Percentiles rank a stretch among this genome's conserved stretches.
Evolutionary conservation across 1,140 invertebrate genomes (phyloP).

Genomic region (Aethina tumida): DNA sequence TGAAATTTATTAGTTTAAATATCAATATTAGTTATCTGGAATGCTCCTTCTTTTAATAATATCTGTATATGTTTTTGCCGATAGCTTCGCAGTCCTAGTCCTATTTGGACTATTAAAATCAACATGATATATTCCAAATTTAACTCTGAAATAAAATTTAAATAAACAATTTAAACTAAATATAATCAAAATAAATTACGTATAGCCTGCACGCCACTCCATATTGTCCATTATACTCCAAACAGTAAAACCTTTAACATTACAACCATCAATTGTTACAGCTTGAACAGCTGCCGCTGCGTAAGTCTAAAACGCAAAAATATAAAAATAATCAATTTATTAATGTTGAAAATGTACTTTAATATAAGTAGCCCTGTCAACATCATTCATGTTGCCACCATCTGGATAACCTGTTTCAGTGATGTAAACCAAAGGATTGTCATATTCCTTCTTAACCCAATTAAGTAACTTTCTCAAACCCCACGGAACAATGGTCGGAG

Average conservation of each 20-base stretch:
- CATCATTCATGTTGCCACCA: slow-evolving; percentile 39
- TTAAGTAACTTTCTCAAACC: slow-evolving; percentile 56
- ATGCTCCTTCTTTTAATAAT: too few relatives aligned
- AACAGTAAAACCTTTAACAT: slow-evolving; percentile 19
- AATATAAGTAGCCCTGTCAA: slow-evolving; percentile 34
- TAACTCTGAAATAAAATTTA: slow-evolving; percentile 11
- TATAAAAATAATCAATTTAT: neutral
- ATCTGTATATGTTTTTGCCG: slow-evolving; percentile 12
- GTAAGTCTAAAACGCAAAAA: slow-evolving; percentile 13
- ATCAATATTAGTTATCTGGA: too few relatives aligned
- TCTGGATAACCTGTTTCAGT: slow-evolving; percentile 52
- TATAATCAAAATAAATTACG: slow-evolving; percentile 17
- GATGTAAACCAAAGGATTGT: slow-evolving; percentile 43
- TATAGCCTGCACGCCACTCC: slow-evolving; percentile 20
- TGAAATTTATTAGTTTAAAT: too few relatives aligned
- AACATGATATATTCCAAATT: slow-evolving; percentile 21
- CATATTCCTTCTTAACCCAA: slow-evolving; percentile 53
- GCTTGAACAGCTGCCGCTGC: slow-evolving; percentile 15
- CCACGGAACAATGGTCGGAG: slow-evolving; percentile 44
- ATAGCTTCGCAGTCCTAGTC: slow-evolving; percentile 16
- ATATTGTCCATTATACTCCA: slow-evolving; percentile 26
- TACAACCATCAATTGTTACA: slow-evolving; percentile 25
- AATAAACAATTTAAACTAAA: neutral
- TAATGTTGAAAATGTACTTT: slow-evolving; percentile 13
- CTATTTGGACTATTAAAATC: slow-evolving; percentile 13